phyloP scores from a whole-genome alignment of 2,797 vertebrate species.

The Alauda arvensis region DNA sequence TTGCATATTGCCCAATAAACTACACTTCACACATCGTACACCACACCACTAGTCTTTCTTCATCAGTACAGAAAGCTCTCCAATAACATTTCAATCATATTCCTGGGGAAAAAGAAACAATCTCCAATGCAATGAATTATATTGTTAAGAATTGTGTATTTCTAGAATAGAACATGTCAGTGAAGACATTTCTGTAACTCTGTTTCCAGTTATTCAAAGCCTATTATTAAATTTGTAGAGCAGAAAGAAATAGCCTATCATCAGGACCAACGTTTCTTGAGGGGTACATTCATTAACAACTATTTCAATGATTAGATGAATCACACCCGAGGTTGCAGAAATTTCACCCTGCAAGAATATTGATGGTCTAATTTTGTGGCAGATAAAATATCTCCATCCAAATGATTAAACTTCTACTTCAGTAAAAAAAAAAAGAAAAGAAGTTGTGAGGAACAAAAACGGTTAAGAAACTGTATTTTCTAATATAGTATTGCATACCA shows the following conservation, averaged over 20 bases:
- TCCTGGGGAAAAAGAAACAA: background rate
- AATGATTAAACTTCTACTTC: background rate
- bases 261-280: background rate
- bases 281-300: background rate
- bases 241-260: background rate
- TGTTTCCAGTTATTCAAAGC: background rate
- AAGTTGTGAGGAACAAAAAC: background rate
- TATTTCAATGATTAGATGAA: background rate
- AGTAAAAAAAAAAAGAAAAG: background rate
- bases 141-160: background rate
- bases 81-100: background rate
- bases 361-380: background rate
- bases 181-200: background rate
- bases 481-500: background rate
- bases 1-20: background rate
- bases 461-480: background rate
- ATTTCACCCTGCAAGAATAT: background rate
- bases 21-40: background rate
- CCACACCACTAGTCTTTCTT: background rate
- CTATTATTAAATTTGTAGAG: background rate
- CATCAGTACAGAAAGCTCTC: background rate
- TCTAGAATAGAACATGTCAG: background rate
- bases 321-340: background rate
- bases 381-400: background rate
- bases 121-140: background rate